Conservation (phyloP, 2,888 invertebrate genomes). For the Neoaliturus tenellus region DNA sequence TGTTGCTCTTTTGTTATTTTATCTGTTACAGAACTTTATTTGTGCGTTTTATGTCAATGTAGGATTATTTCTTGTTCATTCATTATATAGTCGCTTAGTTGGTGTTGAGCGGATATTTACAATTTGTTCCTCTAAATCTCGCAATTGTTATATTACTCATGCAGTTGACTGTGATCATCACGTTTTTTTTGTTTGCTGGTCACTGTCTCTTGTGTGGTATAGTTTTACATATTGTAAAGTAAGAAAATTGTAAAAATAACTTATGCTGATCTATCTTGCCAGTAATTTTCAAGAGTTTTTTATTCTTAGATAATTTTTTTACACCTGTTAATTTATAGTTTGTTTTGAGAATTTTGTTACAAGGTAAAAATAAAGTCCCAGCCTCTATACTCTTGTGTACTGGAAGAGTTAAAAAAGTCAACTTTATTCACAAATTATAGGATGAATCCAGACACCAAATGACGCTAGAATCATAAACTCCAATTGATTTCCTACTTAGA, state of each 20-base stretch:
- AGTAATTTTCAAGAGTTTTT: no score
- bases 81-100: neutral
- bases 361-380: no score
- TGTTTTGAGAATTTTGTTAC: no score
- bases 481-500: no score
- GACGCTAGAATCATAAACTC: no score
- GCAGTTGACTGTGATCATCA: neutral
- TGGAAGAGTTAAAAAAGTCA: no score
- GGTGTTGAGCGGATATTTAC: neutral
- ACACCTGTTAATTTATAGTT: no score
- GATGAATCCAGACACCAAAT: no score
- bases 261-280: neutral
- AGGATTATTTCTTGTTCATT: slow-evolving; percentile 1
- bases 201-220: neutral
- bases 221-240: slow-evolving; percentile 1
- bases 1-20: slow-evolving; percentile 5
- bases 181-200: neutral
- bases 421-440: no score
- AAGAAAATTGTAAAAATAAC: neutral
- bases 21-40: neutral
- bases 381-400: no score
- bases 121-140: neutral
- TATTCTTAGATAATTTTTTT: no score
- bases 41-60: neutral
- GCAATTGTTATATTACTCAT: neutral